These are phyloP conservation scores for Alces alces DNA, from an alignment of 2,113 vertebrate genomes.

Conservation along the genomic window DNA sequence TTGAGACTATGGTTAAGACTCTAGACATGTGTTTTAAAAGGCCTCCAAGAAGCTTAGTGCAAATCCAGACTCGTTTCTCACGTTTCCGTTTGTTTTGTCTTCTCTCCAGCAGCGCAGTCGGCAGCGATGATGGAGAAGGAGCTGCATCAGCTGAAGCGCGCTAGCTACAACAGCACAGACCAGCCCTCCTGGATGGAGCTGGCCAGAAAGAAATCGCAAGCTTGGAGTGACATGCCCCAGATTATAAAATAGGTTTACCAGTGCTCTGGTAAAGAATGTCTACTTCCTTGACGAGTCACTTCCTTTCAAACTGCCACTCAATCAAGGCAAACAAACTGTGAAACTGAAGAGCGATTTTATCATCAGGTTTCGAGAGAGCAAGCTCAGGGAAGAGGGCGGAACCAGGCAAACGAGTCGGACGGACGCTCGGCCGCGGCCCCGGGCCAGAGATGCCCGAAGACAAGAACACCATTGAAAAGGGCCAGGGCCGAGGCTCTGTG, in stretches of 20 bases:
- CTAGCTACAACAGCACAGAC: constrained; percentile 73
- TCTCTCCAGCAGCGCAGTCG: constrained; percentile 66
- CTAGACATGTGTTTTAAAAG: background rate
- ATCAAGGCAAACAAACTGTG: constrained; percentile 58
- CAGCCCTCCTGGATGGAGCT: constrained; percentile 97
- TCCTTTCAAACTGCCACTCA: constrained; percentile 59
- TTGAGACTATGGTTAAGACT: background rate
- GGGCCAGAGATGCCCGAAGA: background rate
- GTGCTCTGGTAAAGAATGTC: background rate
- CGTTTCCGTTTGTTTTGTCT: constrained; percentile 51
- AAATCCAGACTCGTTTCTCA: background rate
- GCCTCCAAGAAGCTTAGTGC: background rate
- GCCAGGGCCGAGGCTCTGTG: background rate
- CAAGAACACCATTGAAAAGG: background rate
- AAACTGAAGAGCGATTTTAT: constrained; percentile 58
- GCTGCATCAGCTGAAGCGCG: constrained; percentile 80
- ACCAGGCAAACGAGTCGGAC: background rate
- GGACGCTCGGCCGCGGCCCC: background rate
- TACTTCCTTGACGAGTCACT: constrained; percentile 6
- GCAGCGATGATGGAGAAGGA: constrained; percentile 74
- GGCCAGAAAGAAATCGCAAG: constrained; percentile 97
- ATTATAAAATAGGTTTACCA: constrained; percentile 79
- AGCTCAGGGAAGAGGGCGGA: constrained; percentile 9
- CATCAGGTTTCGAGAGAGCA: constrained; percentile 27
- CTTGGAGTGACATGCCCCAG: constrained; percentile 94